Base-by-base conservation (phyloP, 30 jellyfish, hydroid and myxozoan genomes). In the Chrysaora quinquecirrha region DNA sequence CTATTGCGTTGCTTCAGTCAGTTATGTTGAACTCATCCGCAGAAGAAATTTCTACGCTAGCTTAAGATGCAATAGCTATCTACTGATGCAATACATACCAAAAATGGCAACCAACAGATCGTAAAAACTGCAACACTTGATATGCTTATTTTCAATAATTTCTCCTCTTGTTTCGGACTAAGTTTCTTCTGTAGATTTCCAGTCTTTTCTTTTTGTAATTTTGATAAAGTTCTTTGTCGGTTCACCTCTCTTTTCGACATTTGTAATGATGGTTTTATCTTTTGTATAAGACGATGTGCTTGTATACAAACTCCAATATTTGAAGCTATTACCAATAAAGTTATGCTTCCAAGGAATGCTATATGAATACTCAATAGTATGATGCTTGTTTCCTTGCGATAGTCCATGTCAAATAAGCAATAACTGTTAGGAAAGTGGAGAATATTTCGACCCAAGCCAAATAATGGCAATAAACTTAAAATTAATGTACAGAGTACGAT, bases 401-500 rank as follows among this genome's bases (percentile, higher is more conserved):
- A 80, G 14, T 30, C 28, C 66, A 91, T 69, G 3, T 72, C 80
- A 75, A 91, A 84, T 43, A 84, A 64, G 35, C 98, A 91, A 62
- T 77, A 91, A 34, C 91, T 91, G 16, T 96, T 96, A 34, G 98
- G 98, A 68, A 64, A 91, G 30, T 91, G 95, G 14, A 91, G 76
- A n/a, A 73, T 88, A 48, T 91, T 91, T 0, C 65, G 85, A 24
- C 96, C 86, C 52, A 84, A 14, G 10, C 95, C 95, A 50, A 91
- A 4, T 12, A 80, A 16, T 3, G 96, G 91, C 30, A 87, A 65
- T 2, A 74, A 9, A 33, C 94, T 64, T 14, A 91, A 3, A n/a
- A 68, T 33, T 19, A 47, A 35, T 1, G 86, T 21, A 7, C 73
- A 54, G 10, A 69, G 19, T 2, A 72, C 35, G 28, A 50, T 11